Base-by-base conservation (phyloP, 2,888 invertebrate genomes). In the Aphodius granarius region DNA sequence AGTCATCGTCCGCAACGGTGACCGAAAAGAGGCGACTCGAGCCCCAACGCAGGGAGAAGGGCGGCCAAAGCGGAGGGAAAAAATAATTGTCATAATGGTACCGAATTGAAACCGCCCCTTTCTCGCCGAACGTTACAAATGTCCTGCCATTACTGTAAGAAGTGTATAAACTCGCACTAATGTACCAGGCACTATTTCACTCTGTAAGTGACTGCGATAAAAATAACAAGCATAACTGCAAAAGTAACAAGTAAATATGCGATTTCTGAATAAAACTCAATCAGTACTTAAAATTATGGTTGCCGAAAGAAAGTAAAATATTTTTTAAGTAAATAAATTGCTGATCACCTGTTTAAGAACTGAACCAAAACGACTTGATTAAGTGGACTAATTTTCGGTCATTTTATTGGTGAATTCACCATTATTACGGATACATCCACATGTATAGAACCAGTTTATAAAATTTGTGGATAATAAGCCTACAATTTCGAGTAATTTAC, bases 1-100 rank as follows among this genome's bases (percentile, higher is more conserved):
- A 88, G 88, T 88, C 88, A 88, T 87, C 85, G 88, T 87, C 87
- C 85, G 85, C 84, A 81, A 78, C 79, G 75, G 71, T 76, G 78
- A 75, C 77, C 77, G 75, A 77, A 77, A 78, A 75, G 78, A 77
- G 74, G 76, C 76, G 77, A 73, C 65, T 65, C 13, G 19, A 15
- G 65, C 65, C 65, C 43, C 13, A n/a, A 9, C 43, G 43, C 43
- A 43, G 43, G 13, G 43, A 1, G 43, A 43, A 43, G 43, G 43
- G 43, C 43, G 43, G 43, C 43, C 13, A 43, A 77, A 76, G 76
- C 76, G 78, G 78, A 78, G 78, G 79, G 78, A 76, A 77, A 76
- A 79, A 78, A 76, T 79, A 79, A 80, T 79, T 80, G 80, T 80
- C 78, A 80, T 80, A 80, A 81, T 80, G 80, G 79, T 75, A 66